Conservation (phyloP, 2,113 vertebrate species). For the Heterocephalus glaber region DNA sequence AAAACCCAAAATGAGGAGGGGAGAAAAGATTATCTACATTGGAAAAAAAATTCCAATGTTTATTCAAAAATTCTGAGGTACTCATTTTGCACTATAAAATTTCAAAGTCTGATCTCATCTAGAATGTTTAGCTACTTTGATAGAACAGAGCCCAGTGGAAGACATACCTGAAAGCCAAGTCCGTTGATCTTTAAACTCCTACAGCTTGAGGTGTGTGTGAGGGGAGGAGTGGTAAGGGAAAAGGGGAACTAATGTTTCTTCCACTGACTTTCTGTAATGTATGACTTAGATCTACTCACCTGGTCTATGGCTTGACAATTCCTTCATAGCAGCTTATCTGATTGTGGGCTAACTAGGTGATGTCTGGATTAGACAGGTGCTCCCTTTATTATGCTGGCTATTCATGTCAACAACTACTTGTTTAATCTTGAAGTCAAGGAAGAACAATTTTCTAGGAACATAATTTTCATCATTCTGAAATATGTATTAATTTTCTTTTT, state of each 20-base stretch:
- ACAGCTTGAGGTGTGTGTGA: neutral
- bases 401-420: constrained; percentile 56
- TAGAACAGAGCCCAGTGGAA: neutral
- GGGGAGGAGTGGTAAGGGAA: neutral
- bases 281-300: neutral
- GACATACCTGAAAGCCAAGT: neutral
- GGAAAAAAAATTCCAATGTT: neutral
- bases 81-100: neutral
- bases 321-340: neutral
- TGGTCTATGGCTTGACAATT: neutral
- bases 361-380: neutral
- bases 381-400: neutral
- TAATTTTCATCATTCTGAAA: constrained; percentile 49
- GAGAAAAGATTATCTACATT: neutral
- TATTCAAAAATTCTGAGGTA: neutral
- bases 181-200: neutral
- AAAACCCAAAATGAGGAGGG: neutral
- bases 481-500: neutral
- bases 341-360: accelerated
- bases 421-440: constrained; percentile 41
- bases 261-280: neutral
- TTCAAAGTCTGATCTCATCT: neutral
- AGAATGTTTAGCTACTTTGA: neutral
- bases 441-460: constrained; percentile 40
- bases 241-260: neutral